Evolutionary conservation across 2,113 vertebrate species (phyloP), one percentile per base, ranked within the genome.

Genomic region (Nyctibius bracteatus): DNA sequence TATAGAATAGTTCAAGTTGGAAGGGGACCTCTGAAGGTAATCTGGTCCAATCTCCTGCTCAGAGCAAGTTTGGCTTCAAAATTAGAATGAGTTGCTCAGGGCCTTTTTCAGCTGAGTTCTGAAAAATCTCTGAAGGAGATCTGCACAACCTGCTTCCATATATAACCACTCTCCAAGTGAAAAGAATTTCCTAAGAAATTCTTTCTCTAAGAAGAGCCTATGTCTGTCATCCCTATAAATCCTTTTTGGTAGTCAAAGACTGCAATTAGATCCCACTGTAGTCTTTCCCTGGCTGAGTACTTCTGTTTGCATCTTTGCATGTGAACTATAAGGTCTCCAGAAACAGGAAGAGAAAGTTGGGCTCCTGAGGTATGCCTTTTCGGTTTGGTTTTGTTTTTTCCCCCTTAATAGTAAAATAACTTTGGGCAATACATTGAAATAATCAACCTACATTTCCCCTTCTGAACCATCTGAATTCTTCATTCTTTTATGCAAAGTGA

Each of bases 291-390:
- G 30, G 10, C 5, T 63, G 52, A 61, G 20, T 6, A 39, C 5
- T 72, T 83, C 6, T 58, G 7, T 54, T 68, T 88, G 1, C 6
- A 12, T 44, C 20, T 55, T 35, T 67, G 24, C 8, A 9, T 21
- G 13, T 2, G 75, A 68, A n/a, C 13, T 28, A 17, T 15, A 72
- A 39, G 4, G 17, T 80, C 35, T 41, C 3, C 49, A 57, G 79
- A 66, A 86, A 3, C 0, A 49, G 3, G 12, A 62, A 6, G 22
- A 70, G 11, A 54, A 68, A 59, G 5, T 0, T 72, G 2, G 17
- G 9, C 5, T 86, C 41, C 21, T 71, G 22, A 57, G 24, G 2
- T 24, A 16, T 7, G 2, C 6, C 6, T 57, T 52, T 65, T 58
- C 2, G 5, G 14, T 63, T 71, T 46, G 5, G 4, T 14, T 59